Evolutionary conservation across 2,888 invertebrate species (phyloP), one percentile per base, ranked within the genome.

Genomic region (Barypeithes pellucidus): DNA sequence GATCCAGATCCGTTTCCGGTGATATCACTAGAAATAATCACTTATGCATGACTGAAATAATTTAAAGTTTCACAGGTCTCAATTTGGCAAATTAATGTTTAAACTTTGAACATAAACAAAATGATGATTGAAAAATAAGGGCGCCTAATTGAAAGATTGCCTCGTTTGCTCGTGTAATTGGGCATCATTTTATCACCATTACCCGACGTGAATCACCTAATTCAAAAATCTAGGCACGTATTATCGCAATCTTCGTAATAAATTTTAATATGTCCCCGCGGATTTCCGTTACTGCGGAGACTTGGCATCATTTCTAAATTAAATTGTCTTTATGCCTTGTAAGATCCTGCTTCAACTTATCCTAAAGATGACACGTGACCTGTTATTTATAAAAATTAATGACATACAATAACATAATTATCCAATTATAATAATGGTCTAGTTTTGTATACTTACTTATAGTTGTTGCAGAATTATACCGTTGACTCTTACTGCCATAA

Each of bases 251-350:
- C 50, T 68, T 36, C 68, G 59, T 60, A 60, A 60, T 68, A 68
- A 68, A 68, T 68, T 68, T 60, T 50, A 61, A 68, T 47, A 39
- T 61, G 47, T 68, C 68, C 68, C 68, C 68, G 68, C 68, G 68
- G 68, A 68, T 68, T 68, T 68, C 68, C 68, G 68, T 68, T 68
- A 45, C 50, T 47, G 60, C 14, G 67, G 67, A 67, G 57, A 59
- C 59, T 57, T 67, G 67, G 59, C 67, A 57, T 45, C 57, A n/a
- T 57, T 67, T 67, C 57, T 57, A 29, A 65, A 65, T 47, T 65
- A 22, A 65, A 65, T 65, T 36, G 65, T 29, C 36, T 43, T 65
- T 36, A 39, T 65, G 47, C 45, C 52, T 50, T 65, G 50, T 50
- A 29, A 33, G 65, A 65, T 50, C 16, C 50, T 65, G 65, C 36